Percentiles rank a stretch among this genome's conserved stretches.
Conservation (phyloP, 2,888 invertebrate genomes). For the Tenthredo distinguenda region DNA sequence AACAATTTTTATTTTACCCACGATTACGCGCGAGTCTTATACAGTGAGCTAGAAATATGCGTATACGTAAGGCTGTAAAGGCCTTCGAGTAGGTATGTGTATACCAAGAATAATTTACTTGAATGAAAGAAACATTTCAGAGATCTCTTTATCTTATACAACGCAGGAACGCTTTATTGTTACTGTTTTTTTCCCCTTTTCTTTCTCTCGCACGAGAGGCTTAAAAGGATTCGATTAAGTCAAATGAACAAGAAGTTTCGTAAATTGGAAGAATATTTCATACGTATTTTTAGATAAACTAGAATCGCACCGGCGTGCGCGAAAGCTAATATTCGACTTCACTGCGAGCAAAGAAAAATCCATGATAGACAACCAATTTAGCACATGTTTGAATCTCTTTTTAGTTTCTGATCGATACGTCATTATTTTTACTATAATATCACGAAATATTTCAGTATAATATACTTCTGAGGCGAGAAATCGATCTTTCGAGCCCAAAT, state of each 20-base stretch:
- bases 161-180: conserved; percentile 7
- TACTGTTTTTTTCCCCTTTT: background rate
- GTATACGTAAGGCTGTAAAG: background rate
- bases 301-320: too few species aligned
- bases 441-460: too few species aligned
- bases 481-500: too few species aligned
- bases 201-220: background rate
- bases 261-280: background rate
- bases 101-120: background rate
- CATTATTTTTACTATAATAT: too few species aligned
- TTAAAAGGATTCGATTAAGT: background rate
- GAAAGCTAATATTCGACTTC: too few species aligned
- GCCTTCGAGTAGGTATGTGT: background rate
- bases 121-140: conserved; percentile 2
- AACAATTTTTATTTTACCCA: conserved; percentile 19
- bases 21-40: background rate
- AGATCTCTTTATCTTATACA: background rate
- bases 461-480: too few species aligned
- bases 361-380: too few species aligned
- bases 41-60: background rate
- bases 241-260: background rate
- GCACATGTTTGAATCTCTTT: too few species aligned
- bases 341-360: too few species aligned
- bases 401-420: too few species aligned
- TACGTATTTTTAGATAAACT: background rate